These are phyloP conservation scores for Columbina picui DNA, from an alignment of 2,113 vertebrate genomes.

Conservation along the genomic window DNA sequence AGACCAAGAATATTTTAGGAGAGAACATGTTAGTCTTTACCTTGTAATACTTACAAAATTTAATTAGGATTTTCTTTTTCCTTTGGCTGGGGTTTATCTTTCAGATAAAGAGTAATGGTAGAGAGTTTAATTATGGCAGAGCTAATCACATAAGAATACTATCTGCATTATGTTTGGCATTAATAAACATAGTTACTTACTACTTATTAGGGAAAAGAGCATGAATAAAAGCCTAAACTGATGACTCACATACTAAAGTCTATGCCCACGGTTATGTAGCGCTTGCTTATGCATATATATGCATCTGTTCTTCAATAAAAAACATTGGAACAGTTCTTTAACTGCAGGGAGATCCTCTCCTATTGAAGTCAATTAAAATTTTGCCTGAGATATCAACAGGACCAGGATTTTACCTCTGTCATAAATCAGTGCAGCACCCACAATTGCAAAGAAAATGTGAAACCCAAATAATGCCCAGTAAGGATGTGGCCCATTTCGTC, in stretches of 20 bases:
- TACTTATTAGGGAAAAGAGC: not conserved
- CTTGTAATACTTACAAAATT: not conserved
- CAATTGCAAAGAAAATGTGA: not conserved
- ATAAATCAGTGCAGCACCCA: not conserved
- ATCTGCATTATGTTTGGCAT: not conserved
- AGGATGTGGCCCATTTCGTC: not conserved
- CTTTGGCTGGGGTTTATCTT: slow-evolving; percentile 4
- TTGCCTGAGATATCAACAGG: not conserved
- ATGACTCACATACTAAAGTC: not conserved
- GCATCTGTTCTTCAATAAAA: not conserved
- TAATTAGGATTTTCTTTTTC: slow-evolving; percentile 17
- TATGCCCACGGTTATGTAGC: rapidly evolving
- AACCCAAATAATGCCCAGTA: not conserved
- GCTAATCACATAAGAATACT: not conserved
- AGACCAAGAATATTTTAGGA: not conserved
- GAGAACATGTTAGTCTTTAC: not conserved
- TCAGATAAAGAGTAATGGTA: not conserved
- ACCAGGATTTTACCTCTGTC: not conserved
- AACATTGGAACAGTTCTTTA: not conserved
- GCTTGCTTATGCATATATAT: not conserved
- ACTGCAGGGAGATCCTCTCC: not conserved
- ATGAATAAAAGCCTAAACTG: not conserved
- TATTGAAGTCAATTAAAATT: not conserved
- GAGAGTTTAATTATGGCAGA: slow-evolving; percentile 3
- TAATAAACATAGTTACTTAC: not conserved